phyloP scores from a whole-genome alignment of 2,113 vertebrate species.

The Oreotrochilus melanogaster region DNA sequence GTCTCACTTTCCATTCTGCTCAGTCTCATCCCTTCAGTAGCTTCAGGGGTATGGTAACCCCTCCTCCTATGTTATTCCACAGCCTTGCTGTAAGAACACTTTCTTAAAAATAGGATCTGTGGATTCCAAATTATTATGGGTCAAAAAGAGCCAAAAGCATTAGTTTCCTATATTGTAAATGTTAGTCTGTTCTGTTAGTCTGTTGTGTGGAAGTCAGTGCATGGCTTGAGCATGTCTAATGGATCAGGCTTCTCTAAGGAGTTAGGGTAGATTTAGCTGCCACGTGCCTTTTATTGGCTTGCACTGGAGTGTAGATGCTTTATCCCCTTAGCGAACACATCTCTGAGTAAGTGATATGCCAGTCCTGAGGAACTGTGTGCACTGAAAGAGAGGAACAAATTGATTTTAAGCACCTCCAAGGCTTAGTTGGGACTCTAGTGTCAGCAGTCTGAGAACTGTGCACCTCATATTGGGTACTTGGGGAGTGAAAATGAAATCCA shows the following conservation, averaged over 20 bases:
- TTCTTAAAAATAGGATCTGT: background rate
- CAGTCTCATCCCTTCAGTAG: background rate
- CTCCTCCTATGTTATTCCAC: background rate
- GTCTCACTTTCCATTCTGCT: background rate
- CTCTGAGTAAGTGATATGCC: background rate
- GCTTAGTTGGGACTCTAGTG: background rate
- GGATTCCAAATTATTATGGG: background rate
- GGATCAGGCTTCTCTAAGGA: background rate
- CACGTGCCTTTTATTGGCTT: background rate
- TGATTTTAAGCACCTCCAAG: conserved; percentile 22
- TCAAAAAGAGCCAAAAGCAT: background rate
- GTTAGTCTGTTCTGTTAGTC: background rate
- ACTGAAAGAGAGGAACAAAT: background rate
- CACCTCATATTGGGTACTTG: accelerated
- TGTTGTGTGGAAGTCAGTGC: background rate
- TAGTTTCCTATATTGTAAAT: background rate
- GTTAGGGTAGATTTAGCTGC: background rate
- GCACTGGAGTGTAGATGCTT: background rate
- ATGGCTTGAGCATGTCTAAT: background rate
- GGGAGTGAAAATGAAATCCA: background rate
- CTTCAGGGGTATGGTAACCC: background rate
- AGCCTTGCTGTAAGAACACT: background rate
- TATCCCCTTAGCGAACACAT: background rate
- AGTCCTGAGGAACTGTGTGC: background rate
- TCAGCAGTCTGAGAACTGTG: background rate